Base-by-base conservation (phyloP, 2,888 invertebrate genomes). In the Machimus rusticus region DNA sequence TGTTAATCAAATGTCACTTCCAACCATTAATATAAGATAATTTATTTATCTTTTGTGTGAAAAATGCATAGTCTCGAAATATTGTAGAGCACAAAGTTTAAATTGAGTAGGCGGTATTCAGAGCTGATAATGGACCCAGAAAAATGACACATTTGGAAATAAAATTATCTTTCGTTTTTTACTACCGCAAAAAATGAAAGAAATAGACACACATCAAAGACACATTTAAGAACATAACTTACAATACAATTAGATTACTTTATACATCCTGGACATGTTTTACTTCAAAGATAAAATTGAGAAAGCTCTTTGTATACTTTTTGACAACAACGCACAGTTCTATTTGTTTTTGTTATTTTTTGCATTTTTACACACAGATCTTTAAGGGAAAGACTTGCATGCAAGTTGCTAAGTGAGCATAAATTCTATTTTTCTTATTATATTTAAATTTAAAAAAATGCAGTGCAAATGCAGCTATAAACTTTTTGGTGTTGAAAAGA, bases 231-330 rank as follows among this genome's bases (percentile, higher is more conserved):
- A 34, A 19, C 34, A 76, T 2, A 66, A 76, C 76, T 76, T 37
- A 76, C 31, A n/a, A n/a, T 9, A 76, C 19, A 76, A 76, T 76
- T 76, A n/a, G 14, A 76, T 76, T 66, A 66, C 66, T 66, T 76
- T 16, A n/a, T 76, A 76, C 34, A 34, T 16, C n/a, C 28, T 74
- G 76, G 66, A 28, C 28, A 28, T 1, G 66, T 9, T 34, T 31
- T 76, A 76, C 37, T 76, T 76, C 76, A 76, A 76, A 76, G 46
- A 79, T 9, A 79, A 78, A 79, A 79, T 43, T 28, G 28, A 46
- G 43, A 79, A 46, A 46, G 28, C 46, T 39, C 5, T 79, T 79
- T 43, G 39, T 46, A 12, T n/a, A 66, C 0, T 9, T 66, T 23
- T 66, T 19, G 8, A 28, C 12, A 28, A 66, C 23, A 66, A 2